Conservation (phyloP, 2,113 vertebrate species). For the Cheirogaleus medius region DNA sequence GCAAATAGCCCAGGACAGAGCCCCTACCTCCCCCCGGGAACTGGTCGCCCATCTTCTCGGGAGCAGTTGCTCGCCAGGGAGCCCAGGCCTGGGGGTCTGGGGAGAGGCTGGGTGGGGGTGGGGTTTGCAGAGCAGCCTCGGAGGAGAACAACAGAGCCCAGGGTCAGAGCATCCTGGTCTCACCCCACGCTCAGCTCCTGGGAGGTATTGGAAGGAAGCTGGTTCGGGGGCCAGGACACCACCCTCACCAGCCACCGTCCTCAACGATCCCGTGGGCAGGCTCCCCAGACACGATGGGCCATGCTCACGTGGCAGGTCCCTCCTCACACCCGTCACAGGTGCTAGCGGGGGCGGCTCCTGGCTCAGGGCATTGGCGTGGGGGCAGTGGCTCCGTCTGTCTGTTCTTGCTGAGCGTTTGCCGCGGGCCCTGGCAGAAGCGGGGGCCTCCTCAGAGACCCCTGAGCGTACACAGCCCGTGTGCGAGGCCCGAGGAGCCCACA, state of each 20-base stretch:
- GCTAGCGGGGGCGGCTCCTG: not conserved
- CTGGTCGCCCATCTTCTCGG: not conserved
- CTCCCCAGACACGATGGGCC: not conserved
- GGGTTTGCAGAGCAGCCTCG: not conserved
- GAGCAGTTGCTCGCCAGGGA: not conserved
- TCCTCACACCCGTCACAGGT: accelerated
- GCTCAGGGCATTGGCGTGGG: not conserved
- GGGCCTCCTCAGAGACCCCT: not conserved
- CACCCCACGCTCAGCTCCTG: accelerated
- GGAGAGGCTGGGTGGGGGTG: not conserved
- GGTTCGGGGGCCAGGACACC: not conserved
- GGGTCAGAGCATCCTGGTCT: not conserved
- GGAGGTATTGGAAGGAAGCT: not conserved
- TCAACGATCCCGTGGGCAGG: not conserved
- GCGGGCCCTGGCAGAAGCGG: not conserved
- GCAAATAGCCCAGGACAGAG: not conserved
- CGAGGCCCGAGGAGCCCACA: not conserved
- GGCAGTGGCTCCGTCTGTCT: not conserved
- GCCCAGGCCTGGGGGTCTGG: not conserved
- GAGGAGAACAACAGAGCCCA: not conserved
- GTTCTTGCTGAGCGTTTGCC: not conserved
- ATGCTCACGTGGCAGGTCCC: not conserved
- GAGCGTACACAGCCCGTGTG: accelerated
- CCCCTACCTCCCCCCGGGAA: not conserved
- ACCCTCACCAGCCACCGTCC: not conserved